A percentile compares a stretch with the other conserved stretches of the same genome.
Conservation (phyloP, 2,113 vertebrate genomes). For the Philantomba maxwellii region DNA sequence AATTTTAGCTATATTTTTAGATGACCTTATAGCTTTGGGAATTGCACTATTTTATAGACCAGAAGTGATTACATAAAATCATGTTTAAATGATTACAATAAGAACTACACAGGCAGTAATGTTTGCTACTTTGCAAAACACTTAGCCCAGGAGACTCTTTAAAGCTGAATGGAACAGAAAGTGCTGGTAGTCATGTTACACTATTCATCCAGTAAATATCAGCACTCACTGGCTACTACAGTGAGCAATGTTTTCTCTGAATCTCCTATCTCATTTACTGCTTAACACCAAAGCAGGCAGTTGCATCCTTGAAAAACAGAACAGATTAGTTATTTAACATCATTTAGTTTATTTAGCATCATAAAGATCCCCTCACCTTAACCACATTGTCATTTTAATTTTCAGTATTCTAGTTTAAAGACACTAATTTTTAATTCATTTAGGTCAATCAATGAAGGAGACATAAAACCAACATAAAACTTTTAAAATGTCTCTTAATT, state of each 20-base stretch:
- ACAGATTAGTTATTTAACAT: background rate
- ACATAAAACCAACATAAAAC: background rate
- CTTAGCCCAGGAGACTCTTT: slow-evolving; percentile 39
- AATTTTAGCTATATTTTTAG: slow-evolving; percentile 47
- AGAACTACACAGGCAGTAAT: slow-evolving; percentile 24
- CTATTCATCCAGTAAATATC: background rate
- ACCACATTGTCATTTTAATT: background rate
- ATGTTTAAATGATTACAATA: slow-evolving; percentile 46
- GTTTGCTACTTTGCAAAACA: slow-evolving; percentile 39
- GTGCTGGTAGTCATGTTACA: background rate
- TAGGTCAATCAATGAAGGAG: background rate
- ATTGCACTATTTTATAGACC: slow-evolving; percentile 14
- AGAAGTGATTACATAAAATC: slow-evolving; percentile 52
- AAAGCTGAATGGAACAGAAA: slow-evolving; percentile 21
- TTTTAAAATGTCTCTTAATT: background rate
- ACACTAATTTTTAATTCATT: background rate
- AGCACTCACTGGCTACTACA: background rate
- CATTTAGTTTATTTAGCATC: background rate
- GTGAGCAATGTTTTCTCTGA: background rate
- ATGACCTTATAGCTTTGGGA: slow-evolving; percentile 18
- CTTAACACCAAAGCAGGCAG: background rate
- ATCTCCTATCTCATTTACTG: background rate
- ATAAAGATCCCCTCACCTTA: background rate
- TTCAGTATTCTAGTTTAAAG: background rate
- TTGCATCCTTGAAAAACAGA: background rate